These are phyloP conservation scores for Lamprotornis superbus DNA, from an alignment of 2,113 vertebrate species.

Conservation along the genomic window DNA sequence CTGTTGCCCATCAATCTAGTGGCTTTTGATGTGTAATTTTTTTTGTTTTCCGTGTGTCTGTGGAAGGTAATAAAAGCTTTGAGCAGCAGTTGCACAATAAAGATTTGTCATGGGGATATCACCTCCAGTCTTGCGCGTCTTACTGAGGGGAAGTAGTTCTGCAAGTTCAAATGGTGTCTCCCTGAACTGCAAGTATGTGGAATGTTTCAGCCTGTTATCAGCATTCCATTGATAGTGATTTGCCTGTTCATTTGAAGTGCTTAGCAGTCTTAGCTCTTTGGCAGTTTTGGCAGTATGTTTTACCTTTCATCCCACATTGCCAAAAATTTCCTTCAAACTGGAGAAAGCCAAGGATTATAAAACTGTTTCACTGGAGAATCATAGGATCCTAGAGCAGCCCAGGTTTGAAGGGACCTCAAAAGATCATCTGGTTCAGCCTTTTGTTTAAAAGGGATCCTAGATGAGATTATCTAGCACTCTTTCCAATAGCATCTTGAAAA, in stretches of 20 bases:
- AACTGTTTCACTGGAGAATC: not conserved
- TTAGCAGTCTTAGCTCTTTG: not conserved
- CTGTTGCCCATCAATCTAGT: not conserved
- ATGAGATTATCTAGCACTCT: not conserved
- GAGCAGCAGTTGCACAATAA: not conserved
- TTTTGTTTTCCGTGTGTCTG: not conserved
- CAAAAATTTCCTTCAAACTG: not conserved
- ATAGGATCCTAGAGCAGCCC: not conserved
- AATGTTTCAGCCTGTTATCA: not conserved
- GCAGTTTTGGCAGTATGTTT: not conserved
- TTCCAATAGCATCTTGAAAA: not conserved
- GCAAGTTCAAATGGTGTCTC: not conserved
- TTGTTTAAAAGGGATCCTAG: too few species aligned
- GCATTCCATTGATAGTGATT: not conserved
- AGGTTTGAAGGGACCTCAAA: not conserved
- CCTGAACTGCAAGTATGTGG: not conserved
- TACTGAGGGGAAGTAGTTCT: not conserved
- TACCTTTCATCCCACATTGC: not conserved
- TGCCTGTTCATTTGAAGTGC: not conserved
- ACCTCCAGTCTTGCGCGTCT: not conserved
- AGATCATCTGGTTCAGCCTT: not conserved
- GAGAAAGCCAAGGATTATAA: not conserved
- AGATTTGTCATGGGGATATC: not conserved
- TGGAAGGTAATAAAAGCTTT: not conserved
- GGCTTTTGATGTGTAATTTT: not conserved